Evolutionary conservation across 1,140 invertebrate genomes (phyloP).

Genomic region (Pseudoatta argentina): DNA sequence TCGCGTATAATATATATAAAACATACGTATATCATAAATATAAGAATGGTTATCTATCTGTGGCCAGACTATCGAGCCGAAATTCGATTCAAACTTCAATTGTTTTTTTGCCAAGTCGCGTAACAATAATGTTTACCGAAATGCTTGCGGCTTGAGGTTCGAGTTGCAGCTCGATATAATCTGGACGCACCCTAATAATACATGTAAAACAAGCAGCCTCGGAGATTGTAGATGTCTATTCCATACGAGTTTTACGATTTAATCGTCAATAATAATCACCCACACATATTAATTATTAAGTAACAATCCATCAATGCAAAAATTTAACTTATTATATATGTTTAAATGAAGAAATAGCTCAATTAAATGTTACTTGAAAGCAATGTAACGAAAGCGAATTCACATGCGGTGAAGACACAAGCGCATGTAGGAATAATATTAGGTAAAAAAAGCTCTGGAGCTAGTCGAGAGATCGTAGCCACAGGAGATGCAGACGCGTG

Average conservation of each 20-base stretch:
- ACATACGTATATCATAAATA: background rate
- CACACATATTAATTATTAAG: background rate
- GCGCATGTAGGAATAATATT: background rate
- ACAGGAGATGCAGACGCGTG: background rate
- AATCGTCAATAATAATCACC: background rate
- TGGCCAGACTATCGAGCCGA: too few species aligned
- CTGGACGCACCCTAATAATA: background rate
- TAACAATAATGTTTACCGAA: too few species aligned
- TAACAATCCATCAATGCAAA: background rate
- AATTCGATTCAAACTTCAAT: too few species aligned
- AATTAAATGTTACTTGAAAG: background rate
- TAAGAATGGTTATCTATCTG: too few species aligned
- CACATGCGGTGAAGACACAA: slow-evolving; percentile 11
- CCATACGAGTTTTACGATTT: background rate
- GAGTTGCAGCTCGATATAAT: too few species aligned
- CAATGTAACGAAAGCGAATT: background rate
- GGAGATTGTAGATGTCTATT: too few species aligned
- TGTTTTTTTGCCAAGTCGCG: too few species aligned
- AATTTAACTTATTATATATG: background rate
- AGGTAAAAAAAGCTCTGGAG: background rate
- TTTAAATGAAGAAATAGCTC: background rate
- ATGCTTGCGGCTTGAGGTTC: too few species aligned
- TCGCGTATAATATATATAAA: background rate
- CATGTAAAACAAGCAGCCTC: background rate
- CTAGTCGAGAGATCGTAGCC: background rate